Base-by-base conservation (phyloP, 2,888 invertebrate species). In the Abrostola triplasia region DNA sequence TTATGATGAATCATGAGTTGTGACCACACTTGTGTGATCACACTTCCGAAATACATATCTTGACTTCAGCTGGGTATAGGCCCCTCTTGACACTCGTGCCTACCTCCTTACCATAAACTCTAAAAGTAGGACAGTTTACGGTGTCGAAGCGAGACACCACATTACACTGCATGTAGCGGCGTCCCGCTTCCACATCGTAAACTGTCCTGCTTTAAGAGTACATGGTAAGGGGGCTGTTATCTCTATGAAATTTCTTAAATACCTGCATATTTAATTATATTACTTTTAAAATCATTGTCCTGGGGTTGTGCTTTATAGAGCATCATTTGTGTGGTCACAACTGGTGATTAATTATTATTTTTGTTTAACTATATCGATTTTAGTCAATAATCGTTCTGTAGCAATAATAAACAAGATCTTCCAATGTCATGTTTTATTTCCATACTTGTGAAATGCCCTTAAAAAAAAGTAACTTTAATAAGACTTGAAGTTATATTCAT, bases 371-470 rank as follows among this genome's bases (percentile, higher is more conserved):
- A 44, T 79, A 66, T 50, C 36, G 65, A 79, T 79, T 84, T 77
- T 84, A 81, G 67, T 82, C 60, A 81, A 80, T 81, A 82, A 83
- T 82, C 68, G 67, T 64, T 80, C 76, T 79, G 65, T 81, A 83
- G 61, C 52, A 73, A 83, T 83, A 80, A 80, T 79, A 84, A 84
- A 85, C 54, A 66, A 73, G 71, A 80, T 80, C 76, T 82, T 79
- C 74, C 69, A 75, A 69, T 24, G 36, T 36, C 1, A 6, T 67
- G 52, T 74, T 77, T 79, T 62, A 57, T 76, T 78, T 67, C 6
- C 10, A 10, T 11, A 10, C 11, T 11, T 2, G 11, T 6, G 5
- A 35, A 5, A 5, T 10, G 4, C 11, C 10, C 11, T 7, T 40
- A 1, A 40, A 47, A 47, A 9, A 6, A 12, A 12, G 44, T 7